Conservation (phyloP, 2,888 invertebrate species). For the Branchellion lobata region DNA sequence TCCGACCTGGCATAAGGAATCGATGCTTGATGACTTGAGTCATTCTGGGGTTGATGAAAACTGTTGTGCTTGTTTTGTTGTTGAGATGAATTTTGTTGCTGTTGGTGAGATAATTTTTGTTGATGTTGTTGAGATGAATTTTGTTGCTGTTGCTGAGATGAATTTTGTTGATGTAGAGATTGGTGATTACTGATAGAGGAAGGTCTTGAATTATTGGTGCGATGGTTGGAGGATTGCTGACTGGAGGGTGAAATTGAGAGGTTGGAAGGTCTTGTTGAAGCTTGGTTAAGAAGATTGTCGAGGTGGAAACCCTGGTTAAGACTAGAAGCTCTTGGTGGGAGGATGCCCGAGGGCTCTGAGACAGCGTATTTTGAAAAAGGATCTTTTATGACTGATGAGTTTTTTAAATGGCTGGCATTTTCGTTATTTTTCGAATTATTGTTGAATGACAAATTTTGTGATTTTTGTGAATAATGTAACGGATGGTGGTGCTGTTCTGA, state of each 20-base stretch:
- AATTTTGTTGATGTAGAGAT: too few species aligned
- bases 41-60: too few species aligned
- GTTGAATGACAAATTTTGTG: not conserved
- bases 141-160: too few species aligned
- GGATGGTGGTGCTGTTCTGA: not conserved
- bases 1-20: constrained; percentile 24
- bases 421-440: not conserved
- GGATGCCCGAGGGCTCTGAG: not conserved
- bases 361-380: not conserved
- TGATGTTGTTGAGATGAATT: not conserved
- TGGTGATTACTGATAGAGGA: too few species aligned
- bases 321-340: constrained; percentile 1
- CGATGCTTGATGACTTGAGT: too few species aligned
- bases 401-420: not conserved
- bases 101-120: not conserved
- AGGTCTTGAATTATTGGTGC: too few species aligned
- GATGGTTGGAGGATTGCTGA: too few species aligned
- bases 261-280: too few species aligned
- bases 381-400: constrained; percentile 1
- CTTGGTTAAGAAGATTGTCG: not conserved
- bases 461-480: not conserved
- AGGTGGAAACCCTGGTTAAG: constrained; percentile 17
- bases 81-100: not conserved
- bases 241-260: too few species aligned
- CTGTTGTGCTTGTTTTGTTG: too few species aligned